Conservation (phyloP, 2,888 invertebrate species). For the Carcina quercana region DNA sequence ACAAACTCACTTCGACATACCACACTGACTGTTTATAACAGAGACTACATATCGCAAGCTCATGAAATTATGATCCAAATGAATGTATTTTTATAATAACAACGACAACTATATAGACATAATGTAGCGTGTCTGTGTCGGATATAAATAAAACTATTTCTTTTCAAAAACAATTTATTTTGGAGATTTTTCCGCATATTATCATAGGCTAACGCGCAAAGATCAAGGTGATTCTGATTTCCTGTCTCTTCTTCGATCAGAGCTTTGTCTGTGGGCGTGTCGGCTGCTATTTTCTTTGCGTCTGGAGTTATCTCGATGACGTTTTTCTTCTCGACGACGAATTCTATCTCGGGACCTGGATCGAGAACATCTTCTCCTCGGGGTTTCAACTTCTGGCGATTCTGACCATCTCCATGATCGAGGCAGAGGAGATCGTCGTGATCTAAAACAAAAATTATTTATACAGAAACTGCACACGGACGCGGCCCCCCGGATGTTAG, state of each 20-base stretch:
- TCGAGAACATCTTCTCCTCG: conserved; percentile 20
- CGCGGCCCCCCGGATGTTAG: background rate
- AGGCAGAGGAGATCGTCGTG: conserved; percentile 23
- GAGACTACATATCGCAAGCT: too few species aligned
- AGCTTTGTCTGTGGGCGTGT: background rate
- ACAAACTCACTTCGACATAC: too few species aligned
- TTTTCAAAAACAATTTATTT: too few species aligned
- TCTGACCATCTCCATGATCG: conserved; percentile 84
- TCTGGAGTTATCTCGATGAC: background rate
- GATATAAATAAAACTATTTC: too few species aligned
- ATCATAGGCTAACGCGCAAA: too few species aligned
- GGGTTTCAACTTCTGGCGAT: conserved; percentile 75
- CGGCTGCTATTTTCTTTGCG: background rate
- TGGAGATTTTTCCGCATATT: too few species aligned
- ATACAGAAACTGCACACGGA: background rate
- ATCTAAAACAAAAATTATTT: conserved; percentile 20
- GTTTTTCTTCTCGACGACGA: background rate
- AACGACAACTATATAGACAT: too few species aligned
- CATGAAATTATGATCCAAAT: too few species aligned
- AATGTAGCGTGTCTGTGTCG: too few species aligned
- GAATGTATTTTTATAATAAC: too few species aligned
- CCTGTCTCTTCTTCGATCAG: conserved; percentile 1
- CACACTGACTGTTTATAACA: too few species aligned
- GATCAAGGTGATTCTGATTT: too few species aligned
- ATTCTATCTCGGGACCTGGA: conserved; percentile 13